Percentiles rank a stretch among this genome's conserved stretches.
These are phyloP conservation scores for Malurus cyaneus DNA, from an alignment of 2,113 vertebrate genomes.

Conservation along the genomic window DNA sequence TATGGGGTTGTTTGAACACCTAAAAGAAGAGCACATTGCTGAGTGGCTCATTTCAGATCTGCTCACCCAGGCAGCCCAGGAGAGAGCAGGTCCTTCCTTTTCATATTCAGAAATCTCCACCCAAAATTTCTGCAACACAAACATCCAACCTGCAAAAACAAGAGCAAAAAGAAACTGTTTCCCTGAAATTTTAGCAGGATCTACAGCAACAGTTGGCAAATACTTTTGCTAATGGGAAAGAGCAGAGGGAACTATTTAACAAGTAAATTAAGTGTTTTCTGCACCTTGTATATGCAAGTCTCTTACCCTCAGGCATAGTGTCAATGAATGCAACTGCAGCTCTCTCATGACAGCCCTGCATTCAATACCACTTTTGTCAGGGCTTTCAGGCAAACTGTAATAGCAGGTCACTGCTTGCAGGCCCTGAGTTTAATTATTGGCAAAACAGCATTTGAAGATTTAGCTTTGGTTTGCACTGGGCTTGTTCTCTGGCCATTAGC, in stretches of 20 bases:
- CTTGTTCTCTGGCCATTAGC: conserved; percentile 9
- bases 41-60: background rate
- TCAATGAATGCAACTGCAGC: conserved; percentile 30
- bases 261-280: conserved; percentile 34
- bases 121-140: background rate
- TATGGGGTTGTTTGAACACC: background rate
- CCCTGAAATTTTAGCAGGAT: background rate
- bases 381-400: background rate
- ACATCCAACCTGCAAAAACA: background rate
- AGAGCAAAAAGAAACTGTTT: background rate
- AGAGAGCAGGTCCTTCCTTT: background rate
- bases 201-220: background rate
- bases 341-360: background rate
- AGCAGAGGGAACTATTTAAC: background rate
- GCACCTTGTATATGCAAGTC: background rate
- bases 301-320: background rate
- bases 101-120: background rate
- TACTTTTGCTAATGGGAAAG: background rate
- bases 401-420: background rate
- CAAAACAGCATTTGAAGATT: conserved; percentile 26
- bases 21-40: background rate
- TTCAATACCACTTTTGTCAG: conserved; percentile 12
- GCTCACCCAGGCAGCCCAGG: background rate
- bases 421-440: background rate
- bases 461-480: background rate